Evolutionary conservation across 2,888 invertebrate species (phyloP).

Genomic region (Linnaemya vulpina): DNA sequence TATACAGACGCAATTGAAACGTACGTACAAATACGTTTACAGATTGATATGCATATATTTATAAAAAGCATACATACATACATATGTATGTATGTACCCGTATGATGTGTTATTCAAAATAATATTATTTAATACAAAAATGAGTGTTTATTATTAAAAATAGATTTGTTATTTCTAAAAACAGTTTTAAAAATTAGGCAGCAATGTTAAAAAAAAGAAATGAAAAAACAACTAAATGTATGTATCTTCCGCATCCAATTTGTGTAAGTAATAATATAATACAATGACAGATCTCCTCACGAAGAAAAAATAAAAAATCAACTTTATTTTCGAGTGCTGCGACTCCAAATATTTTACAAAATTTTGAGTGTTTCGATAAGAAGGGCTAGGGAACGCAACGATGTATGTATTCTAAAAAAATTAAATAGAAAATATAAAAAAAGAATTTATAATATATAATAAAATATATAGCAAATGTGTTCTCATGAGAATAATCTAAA

Average conservation of each 20-base stretch:
- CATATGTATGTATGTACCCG: not conserved
- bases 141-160: slow-evolving; percentile 71
- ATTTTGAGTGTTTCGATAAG: not conserved
- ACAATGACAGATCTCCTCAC: slow-evolving; percentile 36
- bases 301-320: slow-evolving; percentile 5
- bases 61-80: not conserved
- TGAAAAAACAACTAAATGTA: slow-evolving; percentile 35
- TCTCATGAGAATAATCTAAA: slow-evolving; percentile 52
- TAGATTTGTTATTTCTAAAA: slow-evolving; percentile 68
- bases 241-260: slow-evolving; percentile 66
- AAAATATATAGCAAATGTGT: not conserved
- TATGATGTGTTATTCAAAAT: slow-evolving; percentile 2
- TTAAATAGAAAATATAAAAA: slow-evolving; percentile 19
- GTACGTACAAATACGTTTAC: not conserved
- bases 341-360: slow-evolving; percentile 33
- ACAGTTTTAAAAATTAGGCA: slow-evolving; percentile 48
- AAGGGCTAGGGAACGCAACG: slow-evolving; percentile 11
- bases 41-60: not conserved
- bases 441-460: too few species aligned
- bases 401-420: slow-evolving; percentile 14
- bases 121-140: slow-evolving; percentile 62
- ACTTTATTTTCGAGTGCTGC: not conserved
- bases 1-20: slow-evolving; percentile 1
- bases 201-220: slow-evolving; percentile 27
- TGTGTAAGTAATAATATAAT: slow-evolving; percentile 26